These are phyloP conservation scores for Ectemnius cavifrons DNA, from an alignment of 2,888 invertebrate genomes.

Conservation along the genomic window DNA sequence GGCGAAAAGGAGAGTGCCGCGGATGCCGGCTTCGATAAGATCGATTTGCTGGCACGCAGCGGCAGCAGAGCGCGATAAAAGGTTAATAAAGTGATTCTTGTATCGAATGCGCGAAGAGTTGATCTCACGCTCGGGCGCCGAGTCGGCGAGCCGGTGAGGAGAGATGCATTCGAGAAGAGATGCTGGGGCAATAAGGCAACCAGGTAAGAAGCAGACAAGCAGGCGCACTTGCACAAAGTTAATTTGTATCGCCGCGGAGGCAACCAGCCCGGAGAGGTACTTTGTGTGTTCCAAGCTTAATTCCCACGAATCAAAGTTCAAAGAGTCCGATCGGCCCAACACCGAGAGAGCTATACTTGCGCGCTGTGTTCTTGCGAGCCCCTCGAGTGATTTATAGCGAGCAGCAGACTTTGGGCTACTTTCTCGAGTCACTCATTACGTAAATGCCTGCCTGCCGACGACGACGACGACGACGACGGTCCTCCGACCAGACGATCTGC, in stretches of 20 bases:
- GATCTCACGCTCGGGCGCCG: slow-evolving; percentile 7
- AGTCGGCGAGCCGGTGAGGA: background rate
- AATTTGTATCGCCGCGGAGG: background rate
- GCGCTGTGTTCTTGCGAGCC: background rate
- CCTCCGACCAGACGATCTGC: slow-evolving; percentile 4
- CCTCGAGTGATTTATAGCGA: slow-evolving; percentile 36
- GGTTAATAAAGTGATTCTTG: slow-evolving; percentile 9
- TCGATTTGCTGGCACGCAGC: background rate
- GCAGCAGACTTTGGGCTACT: slow-evolving; percentile 48
- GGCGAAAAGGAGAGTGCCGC: slow-evolving; percentile 4
- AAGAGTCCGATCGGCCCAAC: slow-evolving; percentile 17
- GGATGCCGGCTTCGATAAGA: background rate
- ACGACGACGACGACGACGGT: too few relatives aligned
- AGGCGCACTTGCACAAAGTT: background rate
- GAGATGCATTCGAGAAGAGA: too few relatives aligned
- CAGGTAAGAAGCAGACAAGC: background rate
- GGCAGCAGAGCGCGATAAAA: background rate
- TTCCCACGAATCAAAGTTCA: slow-evolving; percentile 35
- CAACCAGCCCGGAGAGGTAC: background rate
- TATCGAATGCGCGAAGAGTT: background rate
- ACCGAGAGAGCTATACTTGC: too few relatives aligned
- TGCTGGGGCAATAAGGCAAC: background rate
- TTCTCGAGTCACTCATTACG: slow-evolving; percentile 50
- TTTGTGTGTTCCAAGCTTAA: slow-evolving; percentile 21
- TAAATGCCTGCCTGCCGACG: slow-evolving; percentile 44